Conservation (phyloP, 1,140 invertebrate species). For the Samia ricini region DNA sequence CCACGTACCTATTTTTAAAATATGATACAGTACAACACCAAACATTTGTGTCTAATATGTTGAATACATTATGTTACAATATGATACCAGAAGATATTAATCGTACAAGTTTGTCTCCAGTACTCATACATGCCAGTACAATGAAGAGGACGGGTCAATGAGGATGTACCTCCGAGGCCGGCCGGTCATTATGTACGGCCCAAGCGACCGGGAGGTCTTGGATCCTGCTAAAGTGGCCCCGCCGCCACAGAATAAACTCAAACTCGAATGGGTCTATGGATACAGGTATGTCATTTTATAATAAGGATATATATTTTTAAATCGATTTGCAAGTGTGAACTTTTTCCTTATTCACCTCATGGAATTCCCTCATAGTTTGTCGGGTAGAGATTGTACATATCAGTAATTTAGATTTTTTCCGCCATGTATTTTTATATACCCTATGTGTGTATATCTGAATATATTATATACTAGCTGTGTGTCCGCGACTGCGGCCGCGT, state of each 20-base stretch:
- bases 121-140: conserved; percentile 82
- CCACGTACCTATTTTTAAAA: no score
- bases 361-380: not conserved
- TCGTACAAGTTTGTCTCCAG: conserved; percentile 23
- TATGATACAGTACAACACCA: not conserved
- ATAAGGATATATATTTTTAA: not conserved
- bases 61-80: not conserved
- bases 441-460: no score
- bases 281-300: conserved; percentile 57
- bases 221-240: conserved; percentile 88
- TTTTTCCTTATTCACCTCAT: not conserved
- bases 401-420: no score
- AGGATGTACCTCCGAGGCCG: conserved; percentile 91
- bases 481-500: no score
- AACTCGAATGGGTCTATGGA: conserved; percentile 92
- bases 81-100: not conserved
- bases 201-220: conserved; percentile 83
- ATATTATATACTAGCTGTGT: no score
- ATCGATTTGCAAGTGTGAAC: not conserved
- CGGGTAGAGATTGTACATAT: not conserved
- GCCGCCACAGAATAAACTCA: conserved; percentile 88
- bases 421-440: no score
- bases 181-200: conserved; percentile 88
- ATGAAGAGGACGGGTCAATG: conserved; percentile 88
- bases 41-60: not conserved